phyloP scores from a whole-genome alignment of 2,888 invertebrate species.

The Mesorhabditis spiculigera region DNA sequence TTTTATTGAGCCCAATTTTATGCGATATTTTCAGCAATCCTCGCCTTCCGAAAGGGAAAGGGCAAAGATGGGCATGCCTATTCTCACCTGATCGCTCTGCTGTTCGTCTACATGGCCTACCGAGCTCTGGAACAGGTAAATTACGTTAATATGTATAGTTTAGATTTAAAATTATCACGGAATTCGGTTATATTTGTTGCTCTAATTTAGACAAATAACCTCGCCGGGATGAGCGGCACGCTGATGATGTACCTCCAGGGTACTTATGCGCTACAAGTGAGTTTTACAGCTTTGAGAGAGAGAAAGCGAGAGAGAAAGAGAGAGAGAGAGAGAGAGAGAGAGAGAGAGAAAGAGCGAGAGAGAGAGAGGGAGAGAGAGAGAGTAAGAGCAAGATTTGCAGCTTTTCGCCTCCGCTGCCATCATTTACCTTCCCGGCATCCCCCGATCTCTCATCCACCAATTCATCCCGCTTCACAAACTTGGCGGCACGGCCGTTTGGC shows the following conservation, averaged over 20 bases:
- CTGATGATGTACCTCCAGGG: neutral
- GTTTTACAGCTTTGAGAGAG: neutral
- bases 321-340: no score
- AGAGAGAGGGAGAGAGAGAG: no score
- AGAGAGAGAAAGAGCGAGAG: no score
- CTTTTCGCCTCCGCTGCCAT: neutral
- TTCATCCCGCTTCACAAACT: slow-evolving; percentile 4
- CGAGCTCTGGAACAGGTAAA: neutral
- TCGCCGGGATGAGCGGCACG: neutral
- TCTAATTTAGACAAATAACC: neutral
- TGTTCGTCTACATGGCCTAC: neutral
- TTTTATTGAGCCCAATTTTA: neutral
- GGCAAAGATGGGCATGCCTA: neutral
- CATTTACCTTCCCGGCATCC: neutral
- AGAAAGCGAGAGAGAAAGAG: no score
- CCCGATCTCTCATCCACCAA: neutral
- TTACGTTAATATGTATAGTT: neutral
- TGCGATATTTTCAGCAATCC: neutral
- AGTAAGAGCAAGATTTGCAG: neutral
- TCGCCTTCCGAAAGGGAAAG: neutral
- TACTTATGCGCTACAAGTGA: neutral
- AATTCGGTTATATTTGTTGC: neutral
- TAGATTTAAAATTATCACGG: neutral
- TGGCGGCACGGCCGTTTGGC: slow-evolving; percentile 3
- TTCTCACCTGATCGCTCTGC: neutral